Evolutionary conservation across 1,140 invertebrate genomes (phyloP).

Genomic region (Cryptotermes secundus): DNA sequence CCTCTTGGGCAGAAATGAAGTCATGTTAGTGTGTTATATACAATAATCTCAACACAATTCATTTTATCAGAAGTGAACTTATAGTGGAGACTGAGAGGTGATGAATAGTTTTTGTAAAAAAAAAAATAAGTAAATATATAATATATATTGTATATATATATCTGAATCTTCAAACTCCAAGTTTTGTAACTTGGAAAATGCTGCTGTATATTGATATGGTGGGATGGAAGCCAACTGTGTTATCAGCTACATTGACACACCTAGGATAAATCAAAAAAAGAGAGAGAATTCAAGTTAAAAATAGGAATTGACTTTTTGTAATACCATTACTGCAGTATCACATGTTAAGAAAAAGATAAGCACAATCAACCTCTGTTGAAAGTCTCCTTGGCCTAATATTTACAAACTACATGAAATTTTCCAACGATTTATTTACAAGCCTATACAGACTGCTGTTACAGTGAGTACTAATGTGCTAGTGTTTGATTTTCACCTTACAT

Average conservation of each 20-base stretch:
- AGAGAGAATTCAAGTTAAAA: slow-evolving; percentile 22
- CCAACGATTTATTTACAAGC: slow-evolving; percentile 34
- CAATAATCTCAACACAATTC: not conserved
- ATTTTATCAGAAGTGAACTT: slow-evolving; percentile 23
- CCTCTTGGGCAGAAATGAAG: slow-evolving; percentile 17
- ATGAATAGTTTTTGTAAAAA: not conserved
- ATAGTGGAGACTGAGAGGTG: not conserved
- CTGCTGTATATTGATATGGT: not conserved
- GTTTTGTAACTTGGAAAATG: slow-evolving; percentile 7
- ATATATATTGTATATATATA: not conserved
- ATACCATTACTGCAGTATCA: slow-evolving; percentile 15
- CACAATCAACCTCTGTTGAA: slow-evolving; percentile 32
- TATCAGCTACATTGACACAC: not conserved
- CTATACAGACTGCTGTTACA: slow-evolving; percentile 20
- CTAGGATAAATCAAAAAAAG: not conserved
- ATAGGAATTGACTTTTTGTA: slow-evolving; percentile 32
- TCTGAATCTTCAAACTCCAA: slow-evolving; percentile 19
- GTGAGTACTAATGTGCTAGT: slow-evolving; percentile 9
- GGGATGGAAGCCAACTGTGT: not conserved
- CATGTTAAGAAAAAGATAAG: slow-evolving; percentile 24
- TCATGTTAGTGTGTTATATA: slow-evolving; percentile 3
- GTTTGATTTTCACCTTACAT: slow-evolving; percentile 3
- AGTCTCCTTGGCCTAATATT: slow-evolving; percentile 35
- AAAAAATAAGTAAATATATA: too few relatives aligned
- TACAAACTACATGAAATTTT: slow-evolving; percentile 32